Base-by-base conservation (phyloP, 2,888 invertebrate genomes). In the Serripes groenlandicus region DNA sequence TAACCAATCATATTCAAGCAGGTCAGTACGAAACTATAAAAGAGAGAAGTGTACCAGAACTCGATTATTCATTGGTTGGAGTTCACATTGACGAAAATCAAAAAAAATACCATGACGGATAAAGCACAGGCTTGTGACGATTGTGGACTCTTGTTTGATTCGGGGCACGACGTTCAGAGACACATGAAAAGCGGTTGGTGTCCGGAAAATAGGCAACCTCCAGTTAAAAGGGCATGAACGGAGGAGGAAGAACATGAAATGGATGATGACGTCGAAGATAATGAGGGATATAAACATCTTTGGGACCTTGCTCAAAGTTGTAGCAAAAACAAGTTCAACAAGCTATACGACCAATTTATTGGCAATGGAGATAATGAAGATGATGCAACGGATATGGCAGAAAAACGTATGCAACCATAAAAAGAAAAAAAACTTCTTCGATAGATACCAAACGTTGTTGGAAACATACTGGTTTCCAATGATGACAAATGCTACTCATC, bases 41-140 rank as follows among this genome's bases (percentile, higher is more conserved):
- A 66, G 72, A 56, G 9, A 15, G 56, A 21, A 64, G 26, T 11
- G 11, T 28, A 1, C 1, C 37, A 11, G 56, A 32, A 15, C 18
- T 23, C 21, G 21, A n/a, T 75, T 75, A 79, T 70, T 78, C 60
- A 2, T 1, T 54, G 35, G 58, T 49, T 49, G 80, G 49, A 64
- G 18, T 52, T 54, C 80, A 64, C 56, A 75, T 64, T n/a, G 80
- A 18, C 37, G 54, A 71, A 52, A 75, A 70, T 70, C 66, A 66
- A 1, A 32, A 68, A 28, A n/a, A n/a, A n/a, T n/a, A 54, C 30
- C 1, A 80, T 75, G 66, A 32, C 30, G 23, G 70, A 75, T 23
- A 80, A 79, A 70, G 42, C 18, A n/a, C 35, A 80, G 1, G 52
- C 75, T 42, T 80, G 80, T 68, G 80, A 80, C n/a, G 80, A 80